These are phyloP conservation scores for Anniella stebbinsi DNA, from an alignment of 2,797 vertebrate species.

Conservation along the genomic window DNA sequence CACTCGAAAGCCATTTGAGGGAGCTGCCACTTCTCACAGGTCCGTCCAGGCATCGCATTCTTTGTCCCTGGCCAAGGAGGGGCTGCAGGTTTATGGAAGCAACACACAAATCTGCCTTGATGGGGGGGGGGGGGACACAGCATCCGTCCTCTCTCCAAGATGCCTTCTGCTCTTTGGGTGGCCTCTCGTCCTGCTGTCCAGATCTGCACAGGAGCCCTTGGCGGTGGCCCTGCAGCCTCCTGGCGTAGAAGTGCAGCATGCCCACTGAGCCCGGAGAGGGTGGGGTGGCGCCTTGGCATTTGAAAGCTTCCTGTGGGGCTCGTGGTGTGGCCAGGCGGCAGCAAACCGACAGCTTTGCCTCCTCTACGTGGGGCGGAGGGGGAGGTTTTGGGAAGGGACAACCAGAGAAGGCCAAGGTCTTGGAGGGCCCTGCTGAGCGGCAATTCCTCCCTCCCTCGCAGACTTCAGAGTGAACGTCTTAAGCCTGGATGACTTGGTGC, in stretches of 20 bases:
- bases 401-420: fast-evolving
- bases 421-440: fast-evolving
- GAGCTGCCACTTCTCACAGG: background rate
- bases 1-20: background rate
- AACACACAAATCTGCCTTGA: too few species aligned
- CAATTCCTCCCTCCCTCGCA: constrained; percentile 58
- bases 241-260: background rate
- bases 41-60: too few species aligned
- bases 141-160: background rate
- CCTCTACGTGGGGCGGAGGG: background rate
- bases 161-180: background rate
- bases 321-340: background rate
- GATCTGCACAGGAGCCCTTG: too few species aligned
- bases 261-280: background rate
- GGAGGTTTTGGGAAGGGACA: background rate
- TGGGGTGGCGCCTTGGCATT: background rate
- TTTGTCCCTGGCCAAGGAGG: background rate
- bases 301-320: background rate
- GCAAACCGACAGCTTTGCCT: background rate
- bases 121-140: background rate
- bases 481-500: constrained; percentile 86
- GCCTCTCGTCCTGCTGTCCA: too few species aligned
- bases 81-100: background rate
- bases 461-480: constrained; percentile 88
- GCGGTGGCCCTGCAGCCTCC: background rate